phyloP scores from a whole-genome alignment of 2,797 vertebrate species.

The Coluber constrictor region DNA sequence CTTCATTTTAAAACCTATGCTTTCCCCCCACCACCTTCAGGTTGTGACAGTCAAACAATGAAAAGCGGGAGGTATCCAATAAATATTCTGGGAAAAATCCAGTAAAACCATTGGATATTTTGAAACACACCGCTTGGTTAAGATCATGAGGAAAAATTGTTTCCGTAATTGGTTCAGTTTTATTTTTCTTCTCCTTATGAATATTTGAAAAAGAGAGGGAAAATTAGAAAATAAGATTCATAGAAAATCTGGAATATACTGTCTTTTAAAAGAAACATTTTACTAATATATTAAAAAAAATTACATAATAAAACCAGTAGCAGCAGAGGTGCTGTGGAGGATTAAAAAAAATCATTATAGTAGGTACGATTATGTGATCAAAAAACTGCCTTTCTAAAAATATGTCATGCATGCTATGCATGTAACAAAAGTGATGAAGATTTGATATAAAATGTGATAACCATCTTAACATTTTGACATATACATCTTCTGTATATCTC shows the following conservation, averaged over 20 bases:
- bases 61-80: background rate
- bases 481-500: too few species aligned
- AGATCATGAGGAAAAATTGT: too few species aligned
- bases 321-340: background rate
- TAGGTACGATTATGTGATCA: too few species aligned
- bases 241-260: background rate
- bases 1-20: too few species aligned
- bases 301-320: background rate
- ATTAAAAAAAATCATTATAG: background rate
- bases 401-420: too few species aligned
- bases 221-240: background rate
- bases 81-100: background rate
- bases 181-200: background rate
- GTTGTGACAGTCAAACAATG: background rate
- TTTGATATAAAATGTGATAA: background rate
- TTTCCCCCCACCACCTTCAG: background rate
- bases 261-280: background rate
- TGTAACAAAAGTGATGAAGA: too few species aligned
- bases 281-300: background rate
- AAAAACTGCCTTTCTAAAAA: too few species aligned
- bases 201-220: background rate
- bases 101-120: background rate
- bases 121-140: background rate
- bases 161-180: background rate
- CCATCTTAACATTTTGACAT: background rate